Evolutionary conservation across 1,140 invertebrate genomes (phyloP).

Genomic region (Magallana gigas): DNA sequence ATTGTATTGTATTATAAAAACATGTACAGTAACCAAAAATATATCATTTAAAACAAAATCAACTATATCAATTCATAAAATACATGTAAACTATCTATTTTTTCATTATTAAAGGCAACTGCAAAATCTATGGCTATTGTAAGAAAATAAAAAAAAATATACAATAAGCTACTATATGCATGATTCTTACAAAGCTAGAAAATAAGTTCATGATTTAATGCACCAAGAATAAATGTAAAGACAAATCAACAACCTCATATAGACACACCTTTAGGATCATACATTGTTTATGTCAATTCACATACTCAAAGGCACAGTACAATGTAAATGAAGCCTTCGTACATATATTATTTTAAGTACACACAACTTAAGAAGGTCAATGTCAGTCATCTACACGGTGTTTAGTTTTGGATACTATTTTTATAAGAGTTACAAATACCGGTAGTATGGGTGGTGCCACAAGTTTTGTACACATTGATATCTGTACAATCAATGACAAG

Average conservation of each 20-base stretch:
- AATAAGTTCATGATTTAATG: background rate
- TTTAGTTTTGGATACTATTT: too few species aligned
- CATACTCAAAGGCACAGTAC: too few species aligned
- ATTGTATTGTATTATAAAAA: background rate
- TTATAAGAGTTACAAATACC: too few species aligned
- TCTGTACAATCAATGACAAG: too few species aligned
- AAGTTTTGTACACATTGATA: too few species aligned
- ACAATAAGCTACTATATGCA: too few species aligned
- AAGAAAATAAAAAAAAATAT: background rate
- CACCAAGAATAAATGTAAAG: background rate
- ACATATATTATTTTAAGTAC: too few species aligned
- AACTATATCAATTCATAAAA: background rate
- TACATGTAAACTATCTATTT: background rate
- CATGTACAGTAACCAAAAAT: background rate
- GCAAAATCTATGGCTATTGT: background rate
- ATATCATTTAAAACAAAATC: background rate
- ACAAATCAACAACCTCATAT: slow-evolving; percentile 8
- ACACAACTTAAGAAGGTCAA: too few species aligned
- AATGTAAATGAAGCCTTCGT: too few species aligned
- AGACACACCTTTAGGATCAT: background rate
- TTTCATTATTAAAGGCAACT: background rate
- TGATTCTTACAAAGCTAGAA: background rate
- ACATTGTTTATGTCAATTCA: background rate
- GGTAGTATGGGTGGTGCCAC: too few species aligned
- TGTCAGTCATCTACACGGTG: too few species aligned